Conservation (phyloP, 2,888 invertebrate genomes). For the Cordilura impudica region DNA sequence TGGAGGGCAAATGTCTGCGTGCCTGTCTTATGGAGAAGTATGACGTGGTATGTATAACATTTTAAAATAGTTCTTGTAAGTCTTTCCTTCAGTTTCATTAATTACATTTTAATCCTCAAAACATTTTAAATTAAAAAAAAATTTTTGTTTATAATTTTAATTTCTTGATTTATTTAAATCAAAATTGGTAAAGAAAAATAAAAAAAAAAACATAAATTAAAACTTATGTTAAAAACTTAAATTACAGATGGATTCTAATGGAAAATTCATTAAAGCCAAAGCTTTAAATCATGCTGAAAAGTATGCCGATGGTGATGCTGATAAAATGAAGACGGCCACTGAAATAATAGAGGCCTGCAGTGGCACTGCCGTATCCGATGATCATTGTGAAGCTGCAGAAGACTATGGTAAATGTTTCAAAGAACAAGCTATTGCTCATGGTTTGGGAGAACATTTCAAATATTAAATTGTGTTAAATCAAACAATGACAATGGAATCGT, state of each 20-base stretch:
- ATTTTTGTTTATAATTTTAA: no score
- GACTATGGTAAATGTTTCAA: conserved; percentile 68
- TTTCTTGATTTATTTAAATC: no score
- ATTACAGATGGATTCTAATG: conserved; percentile 65
- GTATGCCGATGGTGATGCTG: conserved; percentile 64
- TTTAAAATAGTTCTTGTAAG: not conserved
- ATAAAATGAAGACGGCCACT: conserved; percentile 64
- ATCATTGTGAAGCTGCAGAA: conserved; percentile 73
- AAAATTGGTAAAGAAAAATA: not conserved
- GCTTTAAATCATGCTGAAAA: conserved; percentile 65
- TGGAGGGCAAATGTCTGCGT: conserved; percentile 71
- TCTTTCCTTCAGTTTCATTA: not conserved
- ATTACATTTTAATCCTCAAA: not conserved
- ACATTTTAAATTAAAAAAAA: not conserved
- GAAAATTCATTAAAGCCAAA: conserved; percentile 67
- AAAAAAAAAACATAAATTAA: not conserved
- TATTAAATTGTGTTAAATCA: conserved; percentile 5
- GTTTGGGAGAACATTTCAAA: conserved; percentile 57
- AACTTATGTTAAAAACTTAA: not conserved
- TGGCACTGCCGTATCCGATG: conserved; percentile 64
- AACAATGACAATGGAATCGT: no score
- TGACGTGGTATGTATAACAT: conserved; percentile 56
- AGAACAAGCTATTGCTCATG: conserved; percentile 65
- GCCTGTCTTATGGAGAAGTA: conserved; percentile 70
- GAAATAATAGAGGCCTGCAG: conserved; percentile 68